Evolutionary conservation across 2,888 invertebrate genomes (phyloP).

Genomic region (Deroplatys truncata): DNA sequence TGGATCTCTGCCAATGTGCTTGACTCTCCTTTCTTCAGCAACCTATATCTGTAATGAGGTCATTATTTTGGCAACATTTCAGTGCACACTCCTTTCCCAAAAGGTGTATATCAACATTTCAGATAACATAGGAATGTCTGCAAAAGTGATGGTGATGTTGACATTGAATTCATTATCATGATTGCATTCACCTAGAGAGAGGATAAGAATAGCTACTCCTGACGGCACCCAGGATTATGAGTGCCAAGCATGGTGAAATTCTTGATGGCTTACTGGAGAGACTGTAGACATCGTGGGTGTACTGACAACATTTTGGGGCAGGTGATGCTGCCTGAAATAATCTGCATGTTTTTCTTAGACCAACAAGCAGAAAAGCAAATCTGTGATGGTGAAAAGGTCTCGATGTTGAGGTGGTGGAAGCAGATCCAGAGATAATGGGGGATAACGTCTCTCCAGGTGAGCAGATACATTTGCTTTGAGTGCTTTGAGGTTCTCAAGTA

Average conservation of each 20-base stretch:
- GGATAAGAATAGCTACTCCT: not conserved
- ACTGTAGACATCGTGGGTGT: constrained; percentile 4
- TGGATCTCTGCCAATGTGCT: not conserved
- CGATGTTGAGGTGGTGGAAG: not conserved
- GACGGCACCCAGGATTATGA: not conserved
- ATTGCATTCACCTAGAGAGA: not conserved
- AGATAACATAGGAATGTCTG: not conserved
- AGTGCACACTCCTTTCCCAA: constrained; percentile 6
- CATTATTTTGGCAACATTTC: constrained; percentile 23
- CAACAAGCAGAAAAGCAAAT: not conserved
- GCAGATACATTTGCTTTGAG: not conserved
- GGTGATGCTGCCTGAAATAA: constrained; percentile 20
- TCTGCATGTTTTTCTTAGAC: not conserved
- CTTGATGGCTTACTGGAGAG: not conserved
- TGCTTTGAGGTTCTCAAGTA: not conserved
- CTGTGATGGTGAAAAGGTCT: not conserved
- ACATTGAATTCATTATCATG: not conserved
- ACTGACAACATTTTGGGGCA: not conserved
- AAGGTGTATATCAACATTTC: not conserved
- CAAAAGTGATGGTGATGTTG: not conserved
- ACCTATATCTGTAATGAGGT: constrained; percentile 23
- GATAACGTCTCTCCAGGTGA: constrained; percentile 10
- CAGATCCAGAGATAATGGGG: not conserved
- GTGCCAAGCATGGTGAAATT: not conserved
- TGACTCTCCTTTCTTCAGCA: not conserved